Evolutionary conservation across 2,797 vertebrate genomes (phyloP), one percentile per base, ranked within the genome.

Genomic region (Tokudaia tokunoshimensis): DNA sequence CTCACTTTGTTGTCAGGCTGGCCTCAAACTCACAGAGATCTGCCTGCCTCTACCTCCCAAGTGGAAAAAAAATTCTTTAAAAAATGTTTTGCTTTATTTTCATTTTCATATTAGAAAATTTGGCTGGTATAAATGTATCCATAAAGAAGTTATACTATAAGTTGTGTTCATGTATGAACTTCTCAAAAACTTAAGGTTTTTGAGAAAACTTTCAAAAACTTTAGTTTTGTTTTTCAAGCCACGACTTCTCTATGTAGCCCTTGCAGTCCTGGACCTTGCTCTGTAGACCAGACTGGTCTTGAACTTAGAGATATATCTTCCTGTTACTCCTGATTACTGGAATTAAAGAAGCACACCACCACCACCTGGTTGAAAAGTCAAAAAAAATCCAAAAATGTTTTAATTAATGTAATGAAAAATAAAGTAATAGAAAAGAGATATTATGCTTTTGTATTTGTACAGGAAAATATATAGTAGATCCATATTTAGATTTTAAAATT

Each of bases 401-500:
- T 84, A 84, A 50, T 50, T 85, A 67, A 85, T 67, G 24, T 19
- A 29, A 50, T 67, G 44, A 67, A 34, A 84, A 84, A 50, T 63
- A 44, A 85, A 24, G 44, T 2, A 34, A 7, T 22, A 13, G 22
- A 34, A 76, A 67, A 67, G 19, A 67, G 3, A 67, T 67, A 34
- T 22, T 20, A 34, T 65, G 11, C 34, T 67, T 85, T 67, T 67
- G 19, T 26, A 55, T 29, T 26, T 6, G 1, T 41, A 72, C 24
- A 29, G 65, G 55, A 75, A 70, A 24, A 61, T 52, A 75, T 61
- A 19, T 26, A 47, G 26, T 24, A 61, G 61, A 76, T 37, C 12
- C 20, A 95, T 74, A 63, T 76, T 91, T 85, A 94, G 75, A 89
- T 94, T 97, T 82, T 89, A 22, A 96, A 72, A 61, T 89, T 89